Evolutionary conservation across 1,140 invertebrate genomes (phyloP).

Genomic region (Drosophila erecta): DNA sequence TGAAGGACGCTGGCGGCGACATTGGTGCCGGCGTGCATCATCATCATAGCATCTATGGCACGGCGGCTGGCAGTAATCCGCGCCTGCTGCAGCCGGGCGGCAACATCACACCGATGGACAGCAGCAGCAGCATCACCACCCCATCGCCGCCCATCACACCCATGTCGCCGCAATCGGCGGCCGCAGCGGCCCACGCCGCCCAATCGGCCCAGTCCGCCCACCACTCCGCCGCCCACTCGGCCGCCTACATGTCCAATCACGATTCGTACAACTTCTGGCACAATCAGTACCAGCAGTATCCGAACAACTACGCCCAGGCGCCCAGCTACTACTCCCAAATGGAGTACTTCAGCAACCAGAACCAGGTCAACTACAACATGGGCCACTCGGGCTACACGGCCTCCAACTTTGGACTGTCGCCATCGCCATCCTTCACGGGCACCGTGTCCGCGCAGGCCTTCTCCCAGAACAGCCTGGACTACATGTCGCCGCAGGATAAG

Average conservation of each 20-base stretch:
- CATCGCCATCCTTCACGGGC: conserved; percentile 78
- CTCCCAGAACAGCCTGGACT: conserved; percentile 83
- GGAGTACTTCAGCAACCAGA: conserved; percentile 88
- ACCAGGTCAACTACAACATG: conserved; percentile 84
- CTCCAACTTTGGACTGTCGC: conserved; percentile 81
- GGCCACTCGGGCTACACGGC: conserved; percentile 80
- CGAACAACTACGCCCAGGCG: conserved; percentile 87
- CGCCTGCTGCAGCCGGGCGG: conserved; percentile 84
- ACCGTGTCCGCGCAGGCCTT: conserved; percentile 83
- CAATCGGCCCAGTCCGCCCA: conserved; percentile 73
- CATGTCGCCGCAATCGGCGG: conserved; percentile 85
- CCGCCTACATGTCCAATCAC: conserved; percentile 83
- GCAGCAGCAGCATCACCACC: conserved; percentile 88
- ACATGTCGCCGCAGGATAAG: conserved; percentile 84
- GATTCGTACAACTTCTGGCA: conserved; percentile 84
- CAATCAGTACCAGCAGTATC: conserved; percentile 86
- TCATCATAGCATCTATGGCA: conserved; percentile 81
- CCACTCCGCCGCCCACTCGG: conserved; percentile 72
- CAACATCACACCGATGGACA: conserved; percentile 87
- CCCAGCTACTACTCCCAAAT: conserved; percentile 86
- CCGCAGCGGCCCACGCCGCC: conserved; percentile 76
- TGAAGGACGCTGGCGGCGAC: conserved; percentile 80
- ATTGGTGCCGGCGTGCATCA: conserved; percentile 67
- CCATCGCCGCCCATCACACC: conserved; percentile 88
- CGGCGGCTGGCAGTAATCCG: conserved; percentile 80